Base-by-base conservation (phyloP, 2,113 vertebrate genomes). In the Indicator indicator region DNA sequence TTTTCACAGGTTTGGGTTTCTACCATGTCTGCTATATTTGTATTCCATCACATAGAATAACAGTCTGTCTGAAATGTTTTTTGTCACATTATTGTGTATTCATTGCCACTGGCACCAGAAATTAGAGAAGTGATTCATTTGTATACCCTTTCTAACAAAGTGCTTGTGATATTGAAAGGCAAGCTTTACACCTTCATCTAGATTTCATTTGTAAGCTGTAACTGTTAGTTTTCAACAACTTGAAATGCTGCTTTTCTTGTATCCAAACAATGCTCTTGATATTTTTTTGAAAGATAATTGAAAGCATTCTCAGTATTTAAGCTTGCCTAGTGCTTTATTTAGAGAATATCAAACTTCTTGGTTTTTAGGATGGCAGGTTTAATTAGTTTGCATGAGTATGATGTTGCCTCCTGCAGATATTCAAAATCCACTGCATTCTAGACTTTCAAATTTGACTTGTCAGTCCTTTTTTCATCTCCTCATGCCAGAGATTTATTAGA, bases 371-470 rank as follows among this genome's bases (percentile, higher is more conserved):
- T 81, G 55, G 26, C 70, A 76, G 69, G 30, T 36, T 91, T 86
- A 81, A 62, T 76, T 90, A 93, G 76, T 83, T 94, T 69, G 93
- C 18, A 60, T n/a, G 38, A 46, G 90, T 77, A 83, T 92, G 65
- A 92, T 74, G 72, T 94, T 90, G 67, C 7, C 68, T 94, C 21
- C 58, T 50, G 42, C 88, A 87, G 95, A 59, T 82, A 44, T 52
- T 85, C 16, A 60, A 63, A 88, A 86, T 74, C 27, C 56, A 17
- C 54, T 46, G 27, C 74, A 56, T 77, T 86, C 26, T 80, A 63
- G 91, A 73, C 78, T 86, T 58, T 14, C 60, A 71, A 71, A 68
- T 87, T 93, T 83, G 19, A 14, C 60, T 88, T 88, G 73, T 38
- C 86, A 54, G 12, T 77, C 30, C 8, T 52, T 13, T 36, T 84